phyloP scores from a whole-genome alignment of 2,797 vertebrate species.

The Enteromius trimaculatus region DNA sequence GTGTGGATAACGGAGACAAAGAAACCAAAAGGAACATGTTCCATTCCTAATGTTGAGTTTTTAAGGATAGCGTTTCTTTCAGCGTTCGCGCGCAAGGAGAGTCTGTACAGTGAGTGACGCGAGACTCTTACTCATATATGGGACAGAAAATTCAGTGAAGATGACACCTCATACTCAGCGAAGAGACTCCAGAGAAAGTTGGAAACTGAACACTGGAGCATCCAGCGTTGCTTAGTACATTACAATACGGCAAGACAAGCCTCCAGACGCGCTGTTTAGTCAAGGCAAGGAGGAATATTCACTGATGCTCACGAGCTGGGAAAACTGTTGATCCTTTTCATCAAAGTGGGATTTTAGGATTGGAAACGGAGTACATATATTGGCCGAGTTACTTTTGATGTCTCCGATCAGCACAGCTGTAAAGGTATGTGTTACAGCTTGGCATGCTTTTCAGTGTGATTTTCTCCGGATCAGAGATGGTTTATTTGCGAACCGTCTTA shows the following conservation, averaged over 20 bases:
- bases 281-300: slow-evolving; percentile 28
- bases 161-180: slow-evolving; percentile 41
- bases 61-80: background rate
- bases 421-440: slow-evolving; percentile 57
- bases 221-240: slow-evolving; percentile 3
- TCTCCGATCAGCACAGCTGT: slow-evolving; percentile 58
- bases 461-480: background rate
- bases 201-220: slow-evolving; percentile 21
- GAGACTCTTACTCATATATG: slow-evolving; percentile 42
- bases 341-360: slow-evolving; percentile 34
- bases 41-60: background rate
- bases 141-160: slow-evolving; percentile 24
- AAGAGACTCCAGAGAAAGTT: slow-evolving; percentile 26
- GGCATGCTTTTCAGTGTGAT: background rate
- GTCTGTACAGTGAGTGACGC: slow-evolving; percentile 35
- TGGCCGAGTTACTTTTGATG: slow-evolving; percentile 58
- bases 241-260: slow-evolving; percentile 24
- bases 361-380: slow-evolving; percentile 26
- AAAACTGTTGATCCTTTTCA: slow-evolving; percentile 28
- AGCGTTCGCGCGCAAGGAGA: slow-evolving; percentile 1
- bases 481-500: background rate
- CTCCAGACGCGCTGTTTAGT: background rate
- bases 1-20: background rate
- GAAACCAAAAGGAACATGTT: background rate
- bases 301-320: slow-evolving; percentile 50